Evolutionary conservation across 2,888 invertebrate genomes (phyloP).

Genomic region (Sesamia inferens): DNA sequence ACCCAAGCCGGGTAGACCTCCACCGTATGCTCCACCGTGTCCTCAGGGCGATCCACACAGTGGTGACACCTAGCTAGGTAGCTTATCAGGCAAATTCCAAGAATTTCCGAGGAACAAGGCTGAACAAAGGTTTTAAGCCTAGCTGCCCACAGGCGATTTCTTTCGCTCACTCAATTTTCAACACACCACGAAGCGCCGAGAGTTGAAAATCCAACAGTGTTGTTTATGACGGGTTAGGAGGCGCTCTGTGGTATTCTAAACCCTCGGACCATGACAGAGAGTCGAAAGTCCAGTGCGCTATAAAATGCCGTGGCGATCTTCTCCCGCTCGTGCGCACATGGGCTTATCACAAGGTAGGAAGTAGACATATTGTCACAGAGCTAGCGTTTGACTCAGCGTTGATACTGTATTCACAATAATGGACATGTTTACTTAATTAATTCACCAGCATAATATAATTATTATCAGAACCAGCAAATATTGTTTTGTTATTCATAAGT

Average conservation of each 20-base stretch:
- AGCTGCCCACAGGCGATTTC: background rate
- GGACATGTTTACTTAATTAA: conserved; percentile 53
- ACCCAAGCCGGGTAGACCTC: too few relatives aligned
- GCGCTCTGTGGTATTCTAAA: background rate
- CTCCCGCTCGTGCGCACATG: background rate
- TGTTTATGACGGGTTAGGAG: background rate
- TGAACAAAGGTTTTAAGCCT: conserved; percentile 29
- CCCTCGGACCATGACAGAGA: background rate
- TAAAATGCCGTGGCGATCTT: background rate
- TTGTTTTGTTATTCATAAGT: conserved; percentile 49
- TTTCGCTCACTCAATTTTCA: background rate
- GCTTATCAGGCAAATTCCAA: conserved; percentile 35
- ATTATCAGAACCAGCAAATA: conserved; percentile 49
- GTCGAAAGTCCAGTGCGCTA: background rate
- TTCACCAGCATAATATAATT: conserved; percentile 26
- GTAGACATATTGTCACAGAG: conserved; percentile 22
- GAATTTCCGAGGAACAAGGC: conserved; percentile 21
- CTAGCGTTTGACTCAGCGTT: conserved; percentile 38
- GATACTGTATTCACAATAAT: conserved; percentile 41
- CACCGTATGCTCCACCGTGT: too few relatives aligned
- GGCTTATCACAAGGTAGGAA: conserved; percentile 37
- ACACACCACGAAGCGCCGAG: background rate
- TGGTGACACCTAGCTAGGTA: background rate
- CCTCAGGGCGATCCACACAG: too few relatives aligned
- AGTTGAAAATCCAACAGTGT: background rate